A percentile compares a stretch with the other conserved stretches of the same genome.
Evolutionary conservation across 2,888 invertebrate genomes (phyloP).

Genomic region (Tipula unca): DNA sequence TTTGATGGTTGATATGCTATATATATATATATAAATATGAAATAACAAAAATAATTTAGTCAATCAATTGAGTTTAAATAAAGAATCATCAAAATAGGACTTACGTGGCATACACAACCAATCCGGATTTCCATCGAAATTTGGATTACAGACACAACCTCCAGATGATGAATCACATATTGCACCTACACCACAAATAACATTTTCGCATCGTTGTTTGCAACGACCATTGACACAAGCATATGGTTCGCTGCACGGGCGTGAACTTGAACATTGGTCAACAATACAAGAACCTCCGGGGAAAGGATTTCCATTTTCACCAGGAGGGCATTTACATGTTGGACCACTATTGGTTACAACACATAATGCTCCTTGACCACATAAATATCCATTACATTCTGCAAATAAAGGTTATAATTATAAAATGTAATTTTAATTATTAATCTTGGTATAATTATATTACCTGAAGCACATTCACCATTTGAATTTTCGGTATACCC

Average conservation of each 20-base stretch:
- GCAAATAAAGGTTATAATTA: not conserved
- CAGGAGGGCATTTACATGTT: constrained; percentile 81
- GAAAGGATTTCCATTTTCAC: constrained; percentile 83
- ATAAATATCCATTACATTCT: constrained; percentile 50
- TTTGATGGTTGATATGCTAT: constrained; percentile 66
- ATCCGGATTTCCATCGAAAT: constrained; percentile 83
- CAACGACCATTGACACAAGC: constrained; percentile 82
- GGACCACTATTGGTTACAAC: constrained; percentile 76
- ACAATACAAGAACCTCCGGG: constrained; percentile 78
- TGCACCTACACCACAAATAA: constrained; percentile 83
- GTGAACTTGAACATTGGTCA: constrained; percentile 69
- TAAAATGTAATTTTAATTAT: constrained; percentile 17
- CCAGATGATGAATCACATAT: constrained; percentile 72
- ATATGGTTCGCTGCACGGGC: constrained; percentile 69
- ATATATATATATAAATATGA: too few relatives aligned
- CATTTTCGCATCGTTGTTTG: constrained; percentile 77
- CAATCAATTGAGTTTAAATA: not conserved
- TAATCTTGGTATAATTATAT: not conserved
- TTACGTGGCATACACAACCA: constrained; percentile 86
- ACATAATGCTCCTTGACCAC: constrained; percentile 76
- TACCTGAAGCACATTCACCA: constrained; percentile 77
- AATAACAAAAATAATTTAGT: constrained; percentile 27
- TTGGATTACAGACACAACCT: constrained; percentile 77
- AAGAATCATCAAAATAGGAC: constrained; percentile 37
- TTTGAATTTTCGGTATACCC: constrained; percentile 70